phyloP scores from a whole-genome alignment of 2,797 vertebrate species.

The Intellagama lesueurii region DNA sequence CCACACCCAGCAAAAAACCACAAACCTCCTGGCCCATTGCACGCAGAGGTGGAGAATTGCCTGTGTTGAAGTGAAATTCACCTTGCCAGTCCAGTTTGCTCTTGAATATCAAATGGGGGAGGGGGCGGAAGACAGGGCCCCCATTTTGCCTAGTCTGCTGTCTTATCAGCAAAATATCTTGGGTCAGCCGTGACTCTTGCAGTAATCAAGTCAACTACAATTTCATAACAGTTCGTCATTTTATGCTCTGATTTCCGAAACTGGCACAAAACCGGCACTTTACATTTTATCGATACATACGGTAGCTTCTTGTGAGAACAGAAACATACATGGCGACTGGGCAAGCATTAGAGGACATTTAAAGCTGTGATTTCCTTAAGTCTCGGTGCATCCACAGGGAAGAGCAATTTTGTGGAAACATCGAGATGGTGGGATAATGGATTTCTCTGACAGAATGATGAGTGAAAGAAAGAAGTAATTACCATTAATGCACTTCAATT shows the following conservation, averaged over 20 bases:
- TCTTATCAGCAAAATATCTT: not conserved
- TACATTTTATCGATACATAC: constrained; percentile 39
- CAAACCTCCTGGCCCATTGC: not conserved
- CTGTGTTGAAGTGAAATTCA: not conserved
- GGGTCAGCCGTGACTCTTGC: not conserved
- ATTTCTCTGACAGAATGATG: constrained; percentile 88
- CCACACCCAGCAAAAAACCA: too few species aligned
- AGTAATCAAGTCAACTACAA: constrained; percentile 5
- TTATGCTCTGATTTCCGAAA: not conserved
- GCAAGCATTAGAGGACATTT: constrained; percentile 47
- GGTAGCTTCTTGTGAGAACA: not conserved
- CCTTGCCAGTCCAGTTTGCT: not conserved
- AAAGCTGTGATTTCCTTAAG: constrained; percentile 71
- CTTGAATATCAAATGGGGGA: not conserved
- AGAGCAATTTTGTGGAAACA: constrained; percentile 79
- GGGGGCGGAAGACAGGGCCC: not conserved
- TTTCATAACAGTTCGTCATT: constrained; percentile 18
- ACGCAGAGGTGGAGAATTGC: not conserved
- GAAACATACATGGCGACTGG: constrained; percentile 32
- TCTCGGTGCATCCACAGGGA: constrained; percentile 73
- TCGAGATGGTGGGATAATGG: constrained; percentile 80
- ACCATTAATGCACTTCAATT: constrained; percentile 92
- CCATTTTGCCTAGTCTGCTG: not conserved
- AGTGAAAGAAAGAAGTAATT: constrained; percentile 91
- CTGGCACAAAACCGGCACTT: constrained; percentile 42